Conservation (phyloP, 2,113 vertebrate species). For the Pomatorhinus ruficollis region DNA sequence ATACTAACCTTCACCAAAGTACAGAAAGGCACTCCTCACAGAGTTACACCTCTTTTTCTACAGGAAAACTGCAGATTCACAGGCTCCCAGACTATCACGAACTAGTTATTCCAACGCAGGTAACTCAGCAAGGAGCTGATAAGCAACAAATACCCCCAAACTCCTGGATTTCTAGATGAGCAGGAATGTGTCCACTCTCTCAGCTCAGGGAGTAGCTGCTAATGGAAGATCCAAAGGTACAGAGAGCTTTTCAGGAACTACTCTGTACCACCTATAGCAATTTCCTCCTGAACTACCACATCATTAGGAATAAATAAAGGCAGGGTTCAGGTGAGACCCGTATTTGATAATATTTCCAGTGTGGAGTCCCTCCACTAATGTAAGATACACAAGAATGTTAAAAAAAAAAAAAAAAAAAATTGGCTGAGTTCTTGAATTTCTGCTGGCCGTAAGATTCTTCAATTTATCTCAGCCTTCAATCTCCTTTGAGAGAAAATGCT, state of each 20-base stretch:
- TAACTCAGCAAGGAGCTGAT: neutral
- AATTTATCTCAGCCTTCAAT: neutral
- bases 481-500: neutral
- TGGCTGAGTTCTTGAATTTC: neutral
- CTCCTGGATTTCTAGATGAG: neutral
- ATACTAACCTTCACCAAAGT: neutral
- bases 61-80: neutral
- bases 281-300: neutral
- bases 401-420: neutral
- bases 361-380: neutral
- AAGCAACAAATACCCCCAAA: accelerated
- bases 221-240: neutral
- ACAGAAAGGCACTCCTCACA: neutral
- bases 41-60: neutral
- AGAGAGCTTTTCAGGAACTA: neutral
- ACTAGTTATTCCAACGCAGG: neutral
- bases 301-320: neutral
- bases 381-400: neutral
- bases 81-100: neutral
- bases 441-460: neutral
- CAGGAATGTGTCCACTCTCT: neutral
- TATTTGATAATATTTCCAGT: neutral
- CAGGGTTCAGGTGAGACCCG: neutral
- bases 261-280: neutral
- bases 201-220: neutral